Base-by-base conservation (phyloP, 2,888 invertebrate species). In the Sesamia inferens region DNA sequence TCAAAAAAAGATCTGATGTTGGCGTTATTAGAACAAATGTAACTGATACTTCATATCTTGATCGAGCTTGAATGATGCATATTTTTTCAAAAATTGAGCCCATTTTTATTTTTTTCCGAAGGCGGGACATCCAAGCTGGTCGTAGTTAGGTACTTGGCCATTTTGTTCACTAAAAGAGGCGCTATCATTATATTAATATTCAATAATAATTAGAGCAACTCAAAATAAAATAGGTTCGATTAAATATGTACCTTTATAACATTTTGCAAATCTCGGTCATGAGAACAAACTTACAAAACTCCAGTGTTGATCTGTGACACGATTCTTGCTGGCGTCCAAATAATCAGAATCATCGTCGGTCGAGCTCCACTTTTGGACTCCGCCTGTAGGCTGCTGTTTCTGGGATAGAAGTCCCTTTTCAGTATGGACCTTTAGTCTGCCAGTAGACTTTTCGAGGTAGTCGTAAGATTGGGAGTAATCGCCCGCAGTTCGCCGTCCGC, bases 281-380 rank as follows among this genome's bases (percentile, higher is more conserved):
- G 13, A 13, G 5, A n/a, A 0, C 14, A 24, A 8, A 80, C 74
- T 75, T 48, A 75, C 75, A 19, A 73, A 24, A 13, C 39, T 79
- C 59, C 16, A 61, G 1, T 24, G 39, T 22, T 75, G 10, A n/a
- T 61, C 61, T 2, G 47, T 48, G 13, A 0, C 39, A 19, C 16
- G 19, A 10, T 13, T 31, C 31, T 19, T 3, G 13, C 7, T 31
- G 0, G 6, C 48, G 8, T n/a, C 39, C 5, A 5, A 11, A 13
- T 14, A 73, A 5, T 48, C 59, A 0, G 31, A 24, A 14, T 10
- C 39, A 0, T n/a, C 42, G 6, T 0, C 31, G 0, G 31, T 3
- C 39, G 24, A 14, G n/a, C 11, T 74, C 47, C 2, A n/a, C 0
- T 4, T n/a, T 1, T 10, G 19, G 0, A 8, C 22, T 5, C 3